phyloP scores from a whole-genome alignment of 2,888 invertebrate genomes.

The Bibio marci region DNA sequence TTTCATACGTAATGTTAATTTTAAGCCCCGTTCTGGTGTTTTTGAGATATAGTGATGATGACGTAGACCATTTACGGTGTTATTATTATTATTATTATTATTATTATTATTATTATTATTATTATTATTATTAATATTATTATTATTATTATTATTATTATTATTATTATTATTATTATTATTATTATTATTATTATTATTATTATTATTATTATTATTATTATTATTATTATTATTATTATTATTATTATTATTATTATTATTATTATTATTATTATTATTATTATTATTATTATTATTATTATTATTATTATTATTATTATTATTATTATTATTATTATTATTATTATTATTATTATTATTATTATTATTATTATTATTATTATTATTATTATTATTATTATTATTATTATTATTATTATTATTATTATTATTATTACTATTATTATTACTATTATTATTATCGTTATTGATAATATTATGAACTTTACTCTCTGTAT shows the following conservation, averaged over 20 bases:
- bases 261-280: too few species aligned
- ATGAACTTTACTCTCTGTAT: not conserved
- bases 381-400: slow-evolving; percentile 4
- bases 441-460: not conserved
- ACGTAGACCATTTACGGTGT: not conserved
- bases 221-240: too few species aligned
- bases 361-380: too few species aligned
- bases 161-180: too few species aligned
- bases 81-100: not conserved
- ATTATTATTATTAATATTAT: not conserved
- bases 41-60: slow-evolving; percentile 15
- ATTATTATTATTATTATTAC: slow-evolving; percentile 9
- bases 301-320: too few species aligned
- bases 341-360: too few species aligned
- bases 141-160: not conserved
- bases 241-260: too few species aligned
- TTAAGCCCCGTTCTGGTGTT: slow-evolving; percentile 37
- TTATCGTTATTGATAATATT: slow-evolving; percentile 1
- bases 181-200: too few species aligned
- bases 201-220: too few species aligned
- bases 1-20: slow-evolving; percentile 71
- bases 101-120: not conserved
- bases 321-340: too few species aligned
- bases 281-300: too few species aligned
- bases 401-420: slow-evolving; percentile 8